Base-by-base conservation (phyloP, 2,888 invertebrate species). In the Maniola hyperantus region DNA sequence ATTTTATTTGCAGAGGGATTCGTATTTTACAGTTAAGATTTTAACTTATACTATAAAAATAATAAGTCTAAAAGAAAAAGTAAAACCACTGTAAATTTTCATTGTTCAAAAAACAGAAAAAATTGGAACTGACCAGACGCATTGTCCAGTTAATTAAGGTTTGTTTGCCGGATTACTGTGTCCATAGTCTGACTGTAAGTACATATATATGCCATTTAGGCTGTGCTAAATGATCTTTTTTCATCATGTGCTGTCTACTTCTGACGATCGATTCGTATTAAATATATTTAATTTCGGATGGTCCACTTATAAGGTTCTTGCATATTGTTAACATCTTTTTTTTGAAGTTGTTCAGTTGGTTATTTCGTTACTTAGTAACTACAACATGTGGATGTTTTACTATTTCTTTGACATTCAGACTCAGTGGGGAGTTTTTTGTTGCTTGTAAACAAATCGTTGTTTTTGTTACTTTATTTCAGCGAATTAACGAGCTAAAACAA, bases 1-100 rank as follows among this genome's bases (percentile, higher is more conserved):
- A 50, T 71, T 59, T 70, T 65, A 70, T 63, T 66, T 64, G 53
- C 55, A 42, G 58, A 51, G 54, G 64, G 71, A 53, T 66, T 63
- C 51, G 65, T 50, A 59, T 20, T 6, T 59, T n/a, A 44, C 10
- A 34, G 44, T 44, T 44, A 10, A 42, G 5, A n/a, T n/a, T n/a
- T n/a, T 42, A 6, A 42, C 11, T 13, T 42, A 13, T 5, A n/a
- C n/a, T n/a, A n/a, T n/a, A n/a, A n/a, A n/a, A n/a, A n/a, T n/a
- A n/a, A n/a, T n/a, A n/a, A n/a, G n/a, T n/a, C n/a, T n/a, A n/a
- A n/a, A n/a, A n/a, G 10, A 39, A 39, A 39, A 10, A 36, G 6
- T 7, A 36, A 8, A 39, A 10, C 39, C 10, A 39, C 39, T 39
- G 39, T 1, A 26, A 26, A 26, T 26, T 26, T 26, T 26, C 26